Base-by-base conservation (phyloP, 92 coral and sea anemone species). In the Epizoanthus fatuus region DNA sequence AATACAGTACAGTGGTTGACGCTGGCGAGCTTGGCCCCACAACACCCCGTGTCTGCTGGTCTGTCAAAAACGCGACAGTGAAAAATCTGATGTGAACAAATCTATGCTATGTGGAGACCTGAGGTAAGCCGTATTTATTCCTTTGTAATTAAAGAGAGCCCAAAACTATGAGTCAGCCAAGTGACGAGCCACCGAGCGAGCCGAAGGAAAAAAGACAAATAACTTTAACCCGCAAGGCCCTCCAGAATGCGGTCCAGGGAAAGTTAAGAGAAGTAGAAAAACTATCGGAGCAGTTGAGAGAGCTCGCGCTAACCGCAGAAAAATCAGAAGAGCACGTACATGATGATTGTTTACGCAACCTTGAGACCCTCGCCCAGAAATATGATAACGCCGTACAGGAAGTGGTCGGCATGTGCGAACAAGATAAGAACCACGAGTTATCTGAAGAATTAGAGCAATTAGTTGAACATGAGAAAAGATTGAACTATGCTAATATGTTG, bases 191-290 rank as follows among this genome's bases (percentile, higher is more conserved):
- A 73, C 54, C 15, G 37, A 58, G 52, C 51, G 84, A 85, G 69
- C 25, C 12, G n/a, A 78, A 68, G 76, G 71, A 86, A 40, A 86
- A 78, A 76, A 53, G 85, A 38, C 77, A 69, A 52, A 63, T 71
- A 56, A 37, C 85, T 20, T n/a, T 86, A 19, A 49, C 90, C 2
- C 83, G 68, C 54, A 86, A 86, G 62, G 85, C 90, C 47, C 59
- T 86, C 4, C 78, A 86, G 13, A 86, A 86, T 59, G 78, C 68
- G 11, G 71, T 77, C 57, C 35, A 76, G 17, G 5, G 29, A 10
- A 86, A 86, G 55, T 54, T 57, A 32, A 47, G 35, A 12, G 68
- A 86, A 14, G 53, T 78, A n/a, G 64, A 66, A 29, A 66, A 77
- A 66, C 32, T 72, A 22, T 72, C 78, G 17, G 12, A 55, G 62